Conservation (phyloP, 1,140 invertebrate species). For the Eupristina koningsbergeri region DNA sequence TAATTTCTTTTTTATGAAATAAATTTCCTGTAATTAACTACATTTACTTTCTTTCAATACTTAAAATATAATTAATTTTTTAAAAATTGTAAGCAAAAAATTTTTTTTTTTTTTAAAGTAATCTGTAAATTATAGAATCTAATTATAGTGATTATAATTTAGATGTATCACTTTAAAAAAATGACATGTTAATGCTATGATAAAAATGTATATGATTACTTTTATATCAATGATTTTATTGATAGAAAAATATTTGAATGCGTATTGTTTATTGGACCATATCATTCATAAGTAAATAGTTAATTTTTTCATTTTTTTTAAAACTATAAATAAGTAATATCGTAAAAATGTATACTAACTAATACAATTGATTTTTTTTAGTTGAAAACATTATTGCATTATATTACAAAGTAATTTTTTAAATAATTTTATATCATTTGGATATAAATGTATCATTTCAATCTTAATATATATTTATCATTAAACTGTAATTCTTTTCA, state of each 20-base stretch:
- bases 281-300: background rate
- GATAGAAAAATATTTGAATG: background rate
- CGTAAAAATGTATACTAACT: too few species aligned
- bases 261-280: background rate
- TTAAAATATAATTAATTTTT: too few species aligned
- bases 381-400: background rate
- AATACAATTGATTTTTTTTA: background rate
- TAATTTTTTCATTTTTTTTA: background rate
- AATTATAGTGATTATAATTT: too few species aligned
- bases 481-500: background rate
- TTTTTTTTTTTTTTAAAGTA: too few species aligned
- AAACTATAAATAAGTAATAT: too few species aligned
- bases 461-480: background rate
- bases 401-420: background rate
- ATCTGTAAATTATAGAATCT: too few species aligned
- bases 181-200: background rate
- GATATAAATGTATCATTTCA: background rate
- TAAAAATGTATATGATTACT: background rate
- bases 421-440: background rate
- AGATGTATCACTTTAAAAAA: too few species aligned
- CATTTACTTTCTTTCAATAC: background rate
- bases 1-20: too few species aligned
- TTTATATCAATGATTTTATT: background rate
- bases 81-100: too few species aligned
- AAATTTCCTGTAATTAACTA: too few species aligned